phyloP scores from a whole-genome alignment of 2,797 vertebrate genomes.

The Eleutherodactylus coqui region DNA sequence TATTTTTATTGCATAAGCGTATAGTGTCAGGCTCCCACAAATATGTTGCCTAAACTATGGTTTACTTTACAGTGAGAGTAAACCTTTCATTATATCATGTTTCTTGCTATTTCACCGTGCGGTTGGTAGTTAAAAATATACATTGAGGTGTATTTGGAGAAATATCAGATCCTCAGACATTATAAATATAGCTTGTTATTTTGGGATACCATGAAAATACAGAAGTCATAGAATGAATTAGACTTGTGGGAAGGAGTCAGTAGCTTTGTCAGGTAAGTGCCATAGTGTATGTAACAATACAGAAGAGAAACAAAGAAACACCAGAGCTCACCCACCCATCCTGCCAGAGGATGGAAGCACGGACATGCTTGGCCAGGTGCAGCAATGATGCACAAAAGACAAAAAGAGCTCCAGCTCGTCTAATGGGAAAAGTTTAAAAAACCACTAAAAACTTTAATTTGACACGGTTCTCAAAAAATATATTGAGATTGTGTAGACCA shows the following conservation, averaged over 20 bases:
- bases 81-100: conserved; percentile 31
- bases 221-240: background rate
- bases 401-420: no score
- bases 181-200: conserved; percentile 33
- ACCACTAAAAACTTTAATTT: no score
- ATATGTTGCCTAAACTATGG: conserved; percentile 22
- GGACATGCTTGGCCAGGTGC: no score
- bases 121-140: conserved; percentile 36
- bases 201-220: background rate
- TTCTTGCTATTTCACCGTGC: conserved; percentile 32
- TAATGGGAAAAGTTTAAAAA: no score
- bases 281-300: no score
- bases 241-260: background rate
- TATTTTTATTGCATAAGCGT: conserved; percentile 45
- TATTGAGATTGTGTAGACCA: no score
- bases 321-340: no score
- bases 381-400: no score
- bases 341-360: no score
- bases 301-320: no score
- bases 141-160: conserved; percentile 33
- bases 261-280: background rate
- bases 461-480: no score
- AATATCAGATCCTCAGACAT: conserved; percentile 1
- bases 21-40: conserved; percentile 37
- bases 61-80: conserved; percentile 44